These are phyloP conservation scores for Anthopleura sola DNA, from an alignment of 64 coral and sea anemone species.

Conservation along the genomic window DNA sequence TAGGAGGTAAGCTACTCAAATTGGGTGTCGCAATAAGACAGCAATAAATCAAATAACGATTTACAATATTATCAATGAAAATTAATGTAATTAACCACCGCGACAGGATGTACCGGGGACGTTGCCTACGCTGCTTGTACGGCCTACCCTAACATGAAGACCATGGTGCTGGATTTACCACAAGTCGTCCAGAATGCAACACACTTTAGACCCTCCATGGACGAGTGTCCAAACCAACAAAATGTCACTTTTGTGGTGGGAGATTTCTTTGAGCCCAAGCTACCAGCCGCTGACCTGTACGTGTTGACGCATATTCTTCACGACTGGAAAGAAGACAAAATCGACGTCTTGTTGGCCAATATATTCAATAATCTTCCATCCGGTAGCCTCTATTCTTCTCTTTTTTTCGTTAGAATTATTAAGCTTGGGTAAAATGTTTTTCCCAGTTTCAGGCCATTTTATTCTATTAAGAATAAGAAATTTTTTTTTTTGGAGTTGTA, in stretches of 20 bases:
- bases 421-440: not conserved
- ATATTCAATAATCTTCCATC: conserved; percentile 39
- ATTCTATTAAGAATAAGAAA: too few species aligned
- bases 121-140: conserved; percentile 57
- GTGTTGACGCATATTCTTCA: conserved; percentile 49
- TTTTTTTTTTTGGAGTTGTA: too few species aligned
- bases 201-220: conserved; percentile 33
- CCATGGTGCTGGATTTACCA: conserved; percentile 55
- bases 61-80: too few species aligned
- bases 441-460: too few species aligned
- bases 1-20: conserved; percentile 48
- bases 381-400: conserved; percentile 22
- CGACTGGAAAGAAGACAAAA: conserved; percentile 45
- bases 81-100: too few species aligned
- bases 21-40: not conserved
- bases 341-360: conserved; percentile 44
- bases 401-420: too few species aligned
- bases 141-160: conserved; percentile 69
- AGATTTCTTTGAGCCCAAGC: conserved; percentile 48
- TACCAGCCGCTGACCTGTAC: too few species aligned
- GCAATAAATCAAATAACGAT: conserved; percentile 11
- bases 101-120: conserved; percentile 26
- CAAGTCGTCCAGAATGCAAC: conserved; percentile 29
- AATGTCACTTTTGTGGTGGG: conserved; percentile 53
- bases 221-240: conserved; percentile 59